Percentiles rank a stretch among this genome's conserved stretches.
These are phyloP conservation scores for Paraescarpia echinospica DNA, from an alignment of 1,140 invertebrate species.

Conservation along the genomic window DNA sequence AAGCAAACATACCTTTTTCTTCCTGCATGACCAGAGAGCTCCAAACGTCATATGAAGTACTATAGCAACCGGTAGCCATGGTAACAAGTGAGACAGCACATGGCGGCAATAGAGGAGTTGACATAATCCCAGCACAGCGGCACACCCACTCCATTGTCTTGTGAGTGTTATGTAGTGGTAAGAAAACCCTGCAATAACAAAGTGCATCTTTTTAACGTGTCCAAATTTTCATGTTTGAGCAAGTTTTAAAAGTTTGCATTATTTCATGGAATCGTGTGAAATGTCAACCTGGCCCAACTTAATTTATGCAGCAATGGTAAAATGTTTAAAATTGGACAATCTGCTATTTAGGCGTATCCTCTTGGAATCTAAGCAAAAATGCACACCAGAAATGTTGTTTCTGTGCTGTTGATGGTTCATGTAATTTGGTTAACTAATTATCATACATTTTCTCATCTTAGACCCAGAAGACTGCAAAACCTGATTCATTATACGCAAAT, in stretches of 20 bases:
- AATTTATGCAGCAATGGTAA: background rate
- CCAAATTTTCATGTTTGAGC: background rate
- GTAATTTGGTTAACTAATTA: too few relatives aligned
- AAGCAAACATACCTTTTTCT: background rate
- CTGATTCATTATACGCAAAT: too few relatives aligned
- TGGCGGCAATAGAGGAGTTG: background rate
- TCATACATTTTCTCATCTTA: too few relatives aligned
- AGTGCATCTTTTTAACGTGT: background rate
- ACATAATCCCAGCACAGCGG: background rate
- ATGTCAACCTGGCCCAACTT: too few relatives aligned
- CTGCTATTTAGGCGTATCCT: too few relatives aligned
- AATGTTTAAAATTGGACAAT: too few relatives aligned
- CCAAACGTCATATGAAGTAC: slow-evolving; percentile 7
- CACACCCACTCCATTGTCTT: background rate
- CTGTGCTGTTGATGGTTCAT: too few relatives aligned
- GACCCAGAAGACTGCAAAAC: too few relatives aligned
- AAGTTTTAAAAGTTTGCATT: too few relatives aligned
- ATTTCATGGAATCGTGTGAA: too few relatives aligned
- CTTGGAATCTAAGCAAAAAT: too few relatives aligned
- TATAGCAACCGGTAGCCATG: slow-evolving; percentile 12
- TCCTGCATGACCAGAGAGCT: slow-evolving; percentile 16
- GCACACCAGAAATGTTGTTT: too few relatives aligned
- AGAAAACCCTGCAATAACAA: background rate
- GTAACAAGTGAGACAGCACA: slow-evolving; percentile 15
- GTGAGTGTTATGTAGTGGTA: background rate